These are phyloP conservation scores for Serilophus lunatus DNA, from an alignment of 2,113 vertebrate species.

Conservation along the genomic window DNA sequence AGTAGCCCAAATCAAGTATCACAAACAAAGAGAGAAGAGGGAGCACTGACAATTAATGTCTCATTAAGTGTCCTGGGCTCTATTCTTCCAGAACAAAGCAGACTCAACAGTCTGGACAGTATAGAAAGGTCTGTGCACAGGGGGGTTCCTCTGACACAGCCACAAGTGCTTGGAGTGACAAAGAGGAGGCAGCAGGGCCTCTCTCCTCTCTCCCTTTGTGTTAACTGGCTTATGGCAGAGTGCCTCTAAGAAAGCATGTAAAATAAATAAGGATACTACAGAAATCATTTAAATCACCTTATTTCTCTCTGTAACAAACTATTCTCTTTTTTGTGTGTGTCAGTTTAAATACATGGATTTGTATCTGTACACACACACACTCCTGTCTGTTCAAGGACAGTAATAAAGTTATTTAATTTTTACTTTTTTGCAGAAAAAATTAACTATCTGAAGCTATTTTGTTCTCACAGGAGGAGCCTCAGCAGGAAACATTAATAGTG, in stretches of 20 bases:
- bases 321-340: neutral
- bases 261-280: neutral
- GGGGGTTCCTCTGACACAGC: neutral
- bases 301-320: neutral
- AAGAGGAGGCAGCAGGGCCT: neutral
- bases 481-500: neutral
- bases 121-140: fast-evolving
- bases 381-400: neutral
- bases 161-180: neutral
- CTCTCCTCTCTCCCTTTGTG: neutral
- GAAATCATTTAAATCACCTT: neutral
- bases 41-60: neutral
- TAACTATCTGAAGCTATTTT: neutral
- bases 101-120: neutral
- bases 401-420: neutral
- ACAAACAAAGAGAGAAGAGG: neutral
- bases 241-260: neutral
- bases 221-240: neutral
- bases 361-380: neutral
- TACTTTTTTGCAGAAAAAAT: neutral
- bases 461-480: neutral
- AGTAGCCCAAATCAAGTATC: neutral
- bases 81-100: neutral
- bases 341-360: neutral
- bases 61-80: neutral